These are phyloP conservation scores for Typhlichthys subterraneus DNA, from an alignment of 2,797 vertebrate genomes.

Conservation along the genomic window DNA sequence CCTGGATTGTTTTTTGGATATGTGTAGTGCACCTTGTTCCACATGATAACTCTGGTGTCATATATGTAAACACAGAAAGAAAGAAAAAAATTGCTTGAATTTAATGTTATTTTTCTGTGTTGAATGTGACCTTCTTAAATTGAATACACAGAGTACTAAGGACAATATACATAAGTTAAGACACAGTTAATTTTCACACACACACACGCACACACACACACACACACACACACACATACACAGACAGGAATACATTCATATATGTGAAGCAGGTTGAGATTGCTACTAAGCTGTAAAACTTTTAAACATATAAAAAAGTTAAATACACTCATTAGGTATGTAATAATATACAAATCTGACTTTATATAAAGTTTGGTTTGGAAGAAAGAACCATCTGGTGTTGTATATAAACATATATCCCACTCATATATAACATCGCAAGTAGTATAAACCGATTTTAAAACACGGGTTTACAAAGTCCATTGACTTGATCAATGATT, in stretches of 20 bases:
- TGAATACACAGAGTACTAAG: constrained; percentile 31
- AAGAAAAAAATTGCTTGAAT: constrained; percentile 39
- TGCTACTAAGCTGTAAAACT: constrained; percentile 43
- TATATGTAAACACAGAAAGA: constrained; percentile 69
- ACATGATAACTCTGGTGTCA: constrained; percentile 61
- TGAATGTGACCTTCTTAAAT: constrained; percentile 40
- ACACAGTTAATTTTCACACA: not conserved
- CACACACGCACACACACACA: not conserved
- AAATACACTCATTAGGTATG: constrained; percentile 22
- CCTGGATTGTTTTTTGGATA: constrained; percentile 48
- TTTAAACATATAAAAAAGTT: constrained; percentile 30
- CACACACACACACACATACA: too few relatives aligned
- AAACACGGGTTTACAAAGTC: too few relatives aligned
- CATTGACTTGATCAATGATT: constrained; percentile 24
- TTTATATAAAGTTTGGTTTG: constrained; percentile 21
- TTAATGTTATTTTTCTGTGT: constrained; percentile 60
- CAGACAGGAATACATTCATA: constrained; percentile 38
- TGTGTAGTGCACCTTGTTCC: constrained; percentile 69
- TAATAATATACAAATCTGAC: constrained; percentile 39
- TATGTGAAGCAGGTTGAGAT: constrained; percentile 36
- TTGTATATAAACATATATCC: constrained; percentile 27
- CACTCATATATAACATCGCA: not conserved
- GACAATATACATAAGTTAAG: constrained; percentile 35
- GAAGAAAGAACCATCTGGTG: constrained; percentile 24
- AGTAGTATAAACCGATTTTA: too few relatives aligned